Conservation (phyloP, 2,888 invertebrate species). For the Nomada ferruginata region DNA sequence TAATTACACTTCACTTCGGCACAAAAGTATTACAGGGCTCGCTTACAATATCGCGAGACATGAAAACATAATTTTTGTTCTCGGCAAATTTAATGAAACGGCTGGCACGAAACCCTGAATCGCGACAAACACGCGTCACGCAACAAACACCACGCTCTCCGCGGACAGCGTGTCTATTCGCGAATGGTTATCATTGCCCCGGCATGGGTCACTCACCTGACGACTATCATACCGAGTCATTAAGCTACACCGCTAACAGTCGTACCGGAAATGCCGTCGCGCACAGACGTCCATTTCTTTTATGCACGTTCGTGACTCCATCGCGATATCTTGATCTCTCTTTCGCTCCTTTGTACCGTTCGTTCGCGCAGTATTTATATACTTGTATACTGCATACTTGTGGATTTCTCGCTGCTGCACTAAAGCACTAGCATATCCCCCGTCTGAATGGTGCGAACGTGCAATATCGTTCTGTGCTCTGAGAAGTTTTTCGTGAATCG, state of each 20-base stretch:
- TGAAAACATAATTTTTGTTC: no score
- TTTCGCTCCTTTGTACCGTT: conserved; percentile 31
- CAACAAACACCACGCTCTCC: conserved; percentile 25
- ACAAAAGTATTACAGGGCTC: no score
- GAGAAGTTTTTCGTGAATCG: not conserved
- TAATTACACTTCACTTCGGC: no score
- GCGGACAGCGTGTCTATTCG: conserved; percentile 34
- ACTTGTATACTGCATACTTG: no score
- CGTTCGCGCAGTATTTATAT: conserved; percentile 5
- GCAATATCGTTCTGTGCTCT: not conserved
- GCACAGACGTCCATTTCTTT: conserved; percentile 63
- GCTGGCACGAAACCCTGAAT: not conserved
- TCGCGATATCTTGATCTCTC: conserved; percentile 41
- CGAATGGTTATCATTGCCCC: conserved; percentile 72
- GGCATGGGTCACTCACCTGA: conserved; percentile 78
- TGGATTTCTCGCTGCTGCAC: no score
- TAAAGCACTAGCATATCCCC: not conserved
- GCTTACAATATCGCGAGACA: no score
- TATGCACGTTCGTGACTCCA: conserved; percentile 58
- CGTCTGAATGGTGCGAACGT: not conserved
- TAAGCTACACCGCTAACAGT: conserved; percentile 66
- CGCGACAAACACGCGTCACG: conserved; percentile 24
- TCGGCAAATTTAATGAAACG: not conserved
- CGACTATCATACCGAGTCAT: conserved; percentile 75
- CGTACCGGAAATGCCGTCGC: conserved; percentile 70